phyloP scores from a whole-genome alignment of 2,113 vertebrate genomes.

The Colius striatus region DNA sequence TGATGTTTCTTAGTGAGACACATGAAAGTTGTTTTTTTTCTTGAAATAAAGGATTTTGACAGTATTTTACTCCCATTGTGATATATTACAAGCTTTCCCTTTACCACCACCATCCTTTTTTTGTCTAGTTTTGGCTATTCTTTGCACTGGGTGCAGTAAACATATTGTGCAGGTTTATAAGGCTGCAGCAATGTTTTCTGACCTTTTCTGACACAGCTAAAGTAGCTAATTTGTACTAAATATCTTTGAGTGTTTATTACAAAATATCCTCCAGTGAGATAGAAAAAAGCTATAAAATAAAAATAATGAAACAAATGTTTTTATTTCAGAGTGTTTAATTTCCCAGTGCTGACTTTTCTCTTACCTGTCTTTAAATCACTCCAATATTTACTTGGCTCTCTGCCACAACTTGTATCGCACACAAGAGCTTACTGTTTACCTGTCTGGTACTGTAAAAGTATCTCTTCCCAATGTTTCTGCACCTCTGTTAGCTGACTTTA shows the following conservation, averaged over 20 bases:
- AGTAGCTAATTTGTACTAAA: constrained; percentile 6
- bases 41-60: background rate
- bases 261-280: background rate
- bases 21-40: accelerated
- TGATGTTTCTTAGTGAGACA: background rate
- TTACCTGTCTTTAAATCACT: background rate
- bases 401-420: background rate
- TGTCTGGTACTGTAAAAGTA: background rate
- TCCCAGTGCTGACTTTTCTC: constrained; percentile 7
- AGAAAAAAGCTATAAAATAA: constrained; percentile 31
- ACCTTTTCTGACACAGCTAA: background rate
- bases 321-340: constrained; percentile 41
- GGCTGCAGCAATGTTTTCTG: background rate
- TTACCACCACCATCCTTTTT: background rate
- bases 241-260: constrained; percentile 1
- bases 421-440: background rate
- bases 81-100: background rate
- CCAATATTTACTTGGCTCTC: background rate
- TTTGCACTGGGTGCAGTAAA: background rate
- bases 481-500: background rate
- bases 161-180: background rate
- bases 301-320: background rate
- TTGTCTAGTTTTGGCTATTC: background rate
- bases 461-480: background rate
- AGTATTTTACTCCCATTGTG: background rate